Base-by-base conservation (phyloP, 2,113 vertebrate genomes). In the Phalacrocorax carbo region DNA sequence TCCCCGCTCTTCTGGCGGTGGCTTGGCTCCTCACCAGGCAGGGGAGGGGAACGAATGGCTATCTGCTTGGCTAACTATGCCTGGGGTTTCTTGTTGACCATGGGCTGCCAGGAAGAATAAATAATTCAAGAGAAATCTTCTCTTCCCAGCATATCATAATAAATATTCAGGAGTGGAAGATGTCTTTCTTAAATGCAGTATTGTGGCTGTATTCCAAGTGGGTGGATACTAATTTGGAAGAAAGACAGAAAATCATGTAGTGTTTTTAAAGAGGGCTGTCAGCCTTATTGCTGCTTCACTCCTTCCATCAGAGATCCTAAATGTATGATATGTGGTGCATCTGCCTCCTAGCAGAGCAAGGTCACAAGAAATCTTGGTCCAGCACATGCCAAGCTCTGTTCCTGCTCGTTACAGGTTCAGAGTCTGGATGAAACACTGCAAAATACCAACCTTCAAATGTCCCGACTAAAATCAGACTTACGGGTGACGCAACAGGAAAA, bases 401-500 rank as follows among this genome's bases (percentile, higher is more conserved):
- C 15, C 76, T 87, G 44, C 38, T 13, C 21, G 0, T 89, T 79
- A 1, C 83, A 99, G 99, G 97, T 98, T 46, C 99, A 98, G 96
- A 95, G 92, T 54, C 90, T 98, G 9, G 99, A 98, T 25, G 99
- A 98, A n/a, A 96, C 71, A 1, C 93, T 99, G 57, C 98, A 99
- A 92, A 98, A 94, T 10, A 88, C 98, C 79, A 98, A 95, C 95
- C 98, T 98, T 44, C 98, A 99, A 36, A 97, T 98, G 60, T 60
- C 98, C 55, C 96, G 36, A 19, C 97, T 99, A 4, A 98, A 98
- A 95, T 98, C 98, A 0, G 98, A 99, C 79, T 94, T 99, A 23
- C 96, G 60, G 40, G 96, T 97, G 54, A 85, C 96, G 1, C 99
- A 99, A 61, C 98, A 99, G 92, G 99, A 99, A 97, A 98, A 98